Conservation (phyloP, 2,797 vertebrate species). For the Falco columbarius region DNA sequence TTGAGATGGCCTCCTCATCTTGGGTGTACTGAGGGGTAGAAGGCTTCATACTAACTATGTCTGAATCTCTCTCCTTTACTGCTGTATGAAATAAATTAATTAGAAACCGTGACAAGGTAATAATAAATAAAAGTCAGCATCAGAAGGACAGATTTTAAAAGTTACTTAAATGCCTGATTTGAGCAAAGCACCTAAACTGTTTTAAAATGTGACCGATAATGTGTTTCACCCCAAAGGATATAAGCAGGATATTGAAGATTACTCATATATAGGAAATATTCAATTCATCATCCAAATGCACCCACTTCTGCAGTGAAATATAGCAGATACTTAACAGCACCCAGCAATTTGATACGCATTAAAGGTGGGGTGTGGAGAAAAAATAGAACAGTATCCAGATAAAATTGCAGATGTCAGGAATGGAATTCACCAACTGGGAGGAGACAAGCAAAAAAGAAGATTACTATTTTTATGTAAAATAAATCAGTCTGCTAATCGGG, state of each 20-base stretch:
- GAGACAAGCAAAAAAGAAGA: slow-evolving; percentile 8
- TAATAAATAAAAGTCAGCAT: slow-evolving; percentile 20
- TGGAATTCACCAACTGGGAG: slow-evolving; percentile 62
- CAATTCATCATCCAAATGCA: slow-evolving; percentile 53
- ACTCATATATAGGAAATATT: slow-evolving; percentile 49
- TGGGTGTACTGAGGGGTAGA: neutral
- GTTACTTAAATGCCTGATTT: neutral
- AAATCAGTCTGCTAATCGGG: slow-evolving; percentile 74
- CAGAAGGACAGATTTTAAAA: slow-evolving; percentile 4
- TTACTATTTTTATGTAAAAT: slow-evolving; percentile 74
- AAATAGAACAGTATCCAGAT: slow-evolving; percentile 62
- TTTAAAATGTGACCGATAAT: slow-evolving; percentile 39
- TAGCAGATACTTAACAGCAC: slow-evolving; percentile 33
- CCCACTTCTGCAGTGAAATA: slow-evolving; percentile 59
- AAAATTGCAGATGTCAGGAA: slow-evolving; percentile 66
- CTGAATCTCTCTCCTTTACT: neutral
- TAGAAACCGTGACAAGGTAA: neutral
- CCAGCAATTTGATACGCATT: neutral
- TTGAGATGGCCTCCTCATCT: neutral
- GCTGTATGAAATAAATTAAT: slow-evolving; percentile 15
- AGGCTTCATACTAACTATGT: neutral
- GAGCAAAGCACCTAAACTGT: slow-evolving; percentile 10
- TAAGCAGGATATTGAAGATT: slow-evolving; percentile 47
- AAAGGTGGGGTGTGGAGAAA: slow-evolving; percentile 36
- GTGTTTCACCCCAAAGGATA: slow-evolving; percentile 47